Percentiles rank a stretch among this genome's conserved stretches.
Evolutionary conservation across 1,140 invertebrate species (phyloP).

Genomic region (Octopus bimaculoides): DNA sequence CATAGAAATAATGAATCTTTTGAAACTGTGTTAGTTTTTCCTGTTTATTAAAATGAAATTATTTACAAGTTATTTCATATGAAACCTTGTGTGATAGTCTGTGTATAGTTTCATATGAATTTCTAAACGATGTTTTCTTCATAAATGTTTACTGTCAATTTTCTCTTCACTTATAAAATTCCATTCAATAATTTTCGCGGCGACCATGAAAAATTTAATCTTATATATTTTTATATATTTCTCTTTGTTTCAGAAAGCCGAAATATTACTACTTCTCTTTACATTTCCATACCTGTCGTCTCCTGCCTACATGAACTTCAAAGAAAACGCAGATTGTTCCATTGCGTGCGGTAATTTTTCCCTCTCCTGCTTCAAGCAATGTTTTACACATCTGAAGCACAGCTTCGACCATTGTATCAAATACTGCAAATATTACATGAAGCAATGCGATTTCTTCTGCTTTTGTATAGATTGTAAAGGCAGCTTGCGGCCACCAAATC

Average conservation of each 20-base stretch:
- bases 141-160: too few species aligned
- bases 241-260: background rate
- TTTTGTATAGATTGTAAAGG: constrained; percentile 3
- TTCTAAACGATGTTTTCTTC: too few species aligned
- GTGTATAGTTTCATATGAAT: too few species aligned
- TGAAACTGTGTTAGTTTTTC: too few species aligned
- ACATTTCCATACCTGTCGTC: background rate
- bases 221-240: background rate
- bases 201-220: too few species aligned
- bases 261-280: constrained; percentile 7
- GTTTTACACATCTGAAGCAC: background rate
- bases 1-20: too few species aligned
- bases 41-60: too few species aligned
- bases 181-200: too few species aligned
- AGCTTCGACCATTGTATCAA: constrained; percentile 6
- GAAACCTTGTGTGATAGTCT: too few species aligned
- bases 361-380: background rate
- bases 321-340: background rate
- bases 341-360: background rate
- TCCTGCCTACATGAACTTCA: background rate
- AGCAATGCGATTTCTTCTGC: background rate
- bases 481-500: background rate
- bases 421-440: constrained; percentile 8
- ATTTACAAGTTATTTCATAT: too few species aligned
- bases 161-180: too few species aligned